phyloP scores from a whole-genome alignment of 2,888 invertebrate genomes.

The Latheticus oryzae region DNA sequence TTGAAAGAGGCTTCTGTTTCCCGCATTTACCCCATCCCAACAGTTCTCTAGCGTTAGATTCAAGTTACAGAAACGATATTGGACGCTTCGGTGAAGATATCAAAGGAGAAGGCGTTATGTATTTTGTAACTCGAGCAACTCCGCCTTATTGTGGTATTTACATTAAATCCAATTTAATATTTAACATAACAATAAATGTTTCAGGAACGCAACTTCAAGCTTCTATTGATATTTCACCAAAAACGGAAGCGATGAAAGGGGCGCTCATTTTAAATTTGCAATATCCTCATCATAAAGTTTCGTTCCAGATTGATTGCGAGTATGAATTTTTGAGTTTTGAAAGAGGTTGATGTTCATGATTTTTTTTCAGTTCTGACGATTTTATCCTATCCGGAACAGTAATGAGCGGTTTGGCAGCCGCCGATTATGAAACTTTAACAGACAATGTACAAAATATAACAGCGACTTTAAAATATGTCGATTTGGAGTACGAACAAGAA shows the following conservation, averaged over 20 bases:
- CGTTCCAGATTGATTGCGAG: constrained; percentile 67
- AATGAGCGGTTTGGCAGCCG: constrained; percentile 62
- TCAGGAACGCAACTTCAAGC: constrained; percentile 69
- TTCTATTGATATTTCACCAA: constrained; percentile 64
- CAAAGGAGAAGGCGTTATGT: constrained; percentile 68
- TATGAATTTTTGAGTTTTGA: constrained; percentile 48
- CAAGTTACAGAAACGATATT: constrained; percentile 55
- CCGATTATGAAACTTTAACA: constrained; percentile 58
- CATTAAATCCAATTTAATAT: background rate
- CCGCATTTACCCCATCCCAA: constrained; percentile 61
- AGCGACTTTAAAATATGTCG: constrained; percentile 58
- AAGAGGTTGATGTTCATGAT: background rate
- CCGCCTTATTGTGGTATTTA: constrained; percentile 69
- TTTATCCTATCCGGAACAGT: constrained; percentile 57
- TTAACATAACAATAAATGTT: background rate
- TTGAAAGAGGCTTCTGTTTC: constrained; percentile 69
- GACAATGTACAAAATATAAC: constrained; percentile 53
- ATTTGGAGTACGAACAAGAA: constrained; percentile 54
- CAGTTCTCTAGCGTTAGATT: constrained; percentile 54
- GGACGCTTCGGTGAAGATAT: constrained; percentile 63
- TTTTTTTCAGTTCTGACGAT: constrained; percentile 53
- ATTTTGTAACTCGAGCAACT: constrained; percentile 67
- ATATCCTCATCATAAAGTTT: constrained; percentile 62
- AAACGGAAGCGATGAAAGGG: constrained; percentile 65
- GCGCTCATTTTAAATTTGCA: constrained; percentile 64